Evolutionary conservation across 2,888 invertebrate species (phyloP).

Genomic region (Andricus curvator): DNA sequence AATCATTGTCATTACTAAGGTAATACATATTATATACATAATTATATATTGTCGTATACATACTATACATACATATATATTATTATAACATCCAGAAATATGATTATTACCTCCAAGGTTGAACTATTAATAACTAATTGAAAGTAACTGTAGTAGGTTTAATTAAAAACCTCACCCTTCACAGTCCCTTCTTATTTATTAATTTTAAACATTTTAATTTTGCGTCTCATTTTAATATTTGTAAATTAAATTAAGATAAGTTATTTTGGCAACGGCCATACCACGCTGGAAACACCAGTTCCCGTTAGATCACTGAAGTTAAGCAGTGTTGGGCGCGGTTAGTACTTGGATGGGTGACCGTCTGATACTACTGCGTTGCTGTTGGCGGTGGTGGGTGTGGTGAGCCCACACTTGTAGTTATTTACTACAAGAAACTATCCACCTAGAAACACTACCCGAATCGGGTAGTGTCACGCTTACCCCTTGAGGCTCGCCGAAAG

Average conservation of each 20-base stretch:
- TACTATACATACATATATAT: slow-evolving; percentile 53
- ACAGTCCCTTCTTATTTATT: slow-evolving; percentile 34
- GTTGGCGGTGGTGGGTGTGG: too few species aligned
- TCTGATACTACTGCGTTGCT: too few species aligned
- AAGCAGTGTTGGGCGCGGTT: too few species aligned
- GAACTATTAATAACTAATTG: slow-evolving; percentile 71
- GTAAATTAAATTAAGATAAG: slow-evolving; percentile 49
- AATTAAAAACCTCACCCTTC: slow-evolving; percentile 32
- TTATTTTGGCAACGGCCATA: too few species aligned
- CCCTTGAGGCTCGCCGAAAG: too few species aligned
- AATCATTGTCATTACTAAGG: slow-evolving; percentile 61
- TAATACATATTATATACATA: slow-evolving; percentile 60
- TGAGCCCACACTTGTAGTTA: too few species aligned
- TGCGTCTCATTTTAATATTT: slow-evolving; percentile 43
- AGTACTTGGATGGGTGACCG: too few species aligned
- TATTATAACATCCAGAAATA: slow-evolving; percentile 69
- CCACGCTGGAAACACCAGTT: too few species aligned
- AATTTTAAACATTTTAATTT: slow-evolving; percentile 41
- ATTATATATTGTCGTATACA: slow-evolving; percentile 40
- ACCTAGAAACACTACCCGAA: too few species aligned
- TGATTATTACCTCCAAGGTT: slow-evolving; percentile 66
- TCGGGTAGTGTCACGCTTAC: too few species aligned
- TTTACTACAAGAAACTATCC: too few species aligned
- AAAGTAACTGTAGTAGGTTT: slow-evolving; percentile 58
- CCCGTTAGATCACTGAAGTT: too few species aligned